Evolutionary conservation across 2,888 invertebrate genomes (phyloP).

Genomic region (Drepanosiphum platanoidis): DNA sequence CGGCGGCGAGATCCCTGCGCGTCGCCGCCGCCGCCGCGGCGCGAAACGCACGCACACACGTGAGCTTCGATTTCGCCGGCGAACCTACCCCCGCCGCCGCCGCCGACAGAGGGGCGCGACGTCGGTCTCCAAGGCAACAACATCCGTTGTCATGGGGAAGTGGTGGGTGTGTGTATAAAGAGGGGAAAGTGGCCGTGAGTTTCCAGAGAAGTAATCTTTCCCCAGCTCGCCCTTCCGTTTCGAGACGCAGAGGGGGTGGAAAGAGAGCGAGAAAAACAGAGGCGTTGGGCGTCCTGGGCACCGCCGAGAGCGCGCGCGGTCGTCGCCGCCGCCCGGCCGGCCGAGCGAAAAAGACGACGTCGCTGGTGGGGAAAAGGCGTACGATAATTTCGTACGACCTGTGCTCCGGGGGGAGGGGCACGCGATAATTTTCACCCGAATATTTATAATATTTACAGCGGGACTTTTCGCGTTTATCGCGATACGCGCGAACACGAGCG

Average conservation of each 20-base stretch:
- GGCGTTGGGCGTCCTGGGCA: too few species aligned
- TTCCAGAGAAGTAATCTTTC: conserved; percentile 31
- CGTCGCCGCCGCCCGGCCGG: too few species aligned
- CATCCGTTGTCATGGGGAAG: conserved; percentile 58
- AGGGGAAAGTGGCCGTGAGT: conserved; percentile 23
- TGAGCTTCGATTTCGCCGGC: conserved; percentile 61
- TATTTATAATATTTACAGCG: too few species aligned
- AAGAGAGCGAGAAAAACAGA: neutral
- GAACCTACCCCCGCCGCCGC: conserved; percentile 63
- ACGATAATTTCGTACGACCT: too few species aligned
- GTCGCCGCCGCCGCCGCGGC: conserved; percentile 29
- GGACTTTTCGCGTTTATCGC: too few species aligned
- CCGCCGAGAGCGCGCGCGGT: too few species aligned
- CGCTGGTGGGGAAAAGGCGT: too few species aligned
- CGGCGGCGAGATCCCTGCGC: conserved; percentile 65
- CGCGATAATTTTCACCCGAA: too few species aligned
- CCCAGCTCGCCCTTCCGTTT: neutral
- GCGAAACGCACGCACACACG: conserved; percentile 57
- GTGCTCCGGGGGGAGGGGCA: too few species aligned
- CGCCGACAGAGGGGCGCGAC: conserved; percentile 36
- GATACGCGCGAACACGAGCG: too few species aligned
- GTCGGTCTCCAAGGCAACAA: conserved; percentile 61
- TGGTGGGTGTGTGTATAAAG: conserved; percentile 5
- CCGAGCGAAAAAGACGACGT: too few species aligned
- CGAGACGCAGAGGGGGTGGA: neutral